phyloP scores from a whole-genome alignment of 2,797 vertebrate genomes.

The Okamejei kenojei region DNA sequence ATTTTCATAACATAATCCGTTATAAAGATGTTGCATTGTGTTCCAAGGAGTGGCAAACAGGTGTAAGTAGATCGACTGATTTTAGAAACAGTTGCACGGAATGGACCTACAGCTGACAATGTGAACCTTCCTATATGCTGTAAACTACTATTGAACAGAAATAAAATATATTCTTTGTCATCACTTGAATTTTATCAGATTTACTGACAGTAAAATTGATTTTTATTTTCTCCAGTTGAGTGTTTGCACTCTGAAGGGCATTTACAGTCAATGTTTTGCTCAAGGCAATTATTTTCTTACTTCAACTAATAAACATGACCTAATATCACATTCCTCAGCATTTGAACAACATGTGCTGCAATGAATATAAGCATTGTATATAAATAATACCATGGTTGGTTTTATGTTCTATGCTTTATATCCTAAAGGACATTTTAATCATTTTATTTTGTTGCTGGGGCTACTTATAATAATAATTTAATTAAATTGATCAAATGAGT shows the following conservation, averaged over 20 bases:
- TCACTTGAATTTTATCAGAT: background rate
- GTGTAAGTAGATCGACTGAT: too few species aligned
- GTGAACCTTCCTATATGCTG: too few species aligned
- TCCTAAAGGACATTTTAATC: background rate
- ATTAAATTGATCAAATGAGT: background rate
- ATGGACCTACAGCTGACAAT: background rate
- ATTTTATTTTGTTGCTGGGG: background rate
- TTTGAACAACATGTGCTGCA: background rate
- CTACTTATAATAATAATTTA: background rate
- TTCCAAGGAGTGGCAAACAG: too few species aligned
- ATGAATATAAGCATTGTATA: background rate
- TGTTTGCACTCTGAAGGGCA: background rate
- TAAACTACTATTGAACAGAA: background rate
- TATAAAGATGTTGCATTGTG: too few species aligned
- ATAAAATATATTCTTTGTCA: background rate
- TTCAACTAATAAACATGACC: background rate
- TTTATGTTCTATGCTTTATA: background rate
- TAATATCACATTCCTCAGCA: background rate
- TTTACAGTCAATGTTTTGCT: background rate
- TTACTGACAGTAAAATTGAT: background rate
- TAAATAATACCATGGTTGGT: background rate
- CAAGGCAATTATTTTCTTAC: background rate
- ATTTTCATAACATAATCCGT: background rate
- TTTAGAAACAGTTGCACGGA: background rate
- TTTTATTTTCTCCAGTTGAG: background rate